Evolutionary conservation across 2,797 vertebrate species (phyloP).

Genomic region (Notolepis coatsorum): DNA sequence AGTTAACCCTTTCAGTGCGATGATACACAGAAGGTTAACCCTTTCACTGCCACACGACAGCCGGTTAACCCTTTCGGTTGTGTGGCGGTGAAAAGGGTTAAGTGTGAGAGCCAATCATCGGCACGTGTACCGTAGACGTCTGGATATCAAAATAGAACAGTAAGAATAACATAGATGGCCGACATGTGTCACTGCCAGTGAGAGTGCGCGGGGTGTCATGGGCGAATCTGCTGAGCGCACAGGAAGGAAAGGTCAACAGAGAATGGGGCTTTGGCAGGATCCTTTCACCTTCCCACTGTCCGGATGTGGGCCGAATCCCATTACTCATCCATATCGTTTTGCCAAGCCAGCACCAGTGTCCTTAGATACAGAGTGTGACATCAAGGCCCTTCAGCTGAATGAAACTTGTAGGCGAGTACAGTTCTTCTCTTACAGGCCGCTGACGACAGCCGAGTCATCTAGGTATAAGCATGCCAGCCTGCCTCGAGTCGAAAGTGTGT

Average conservation of each 20-base stretch:
- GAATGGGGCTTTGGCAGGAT: constrained; percentile 77
- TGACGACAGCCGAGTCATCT: constrained; percentile 23
- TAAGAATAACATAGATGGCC: constrained; percentile 60
- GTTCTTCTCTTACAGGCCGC: constrained; percentile 38
- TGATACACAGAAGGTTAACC: too few species aligned
- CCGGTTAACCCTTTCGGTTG: too few species aligned
- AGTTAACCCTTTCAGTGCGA: too few species aligned
- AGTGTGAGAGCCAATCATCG: too few species aligned
- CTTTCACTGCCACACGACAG: too few species aligned
- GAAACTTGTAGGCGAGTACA: constrained; percentile 70
- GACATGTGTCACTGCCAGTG: constrained; percentile 57
- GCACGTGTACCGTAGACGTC: too few species aligned
- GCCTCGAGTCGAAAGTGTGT: too few species aligned
- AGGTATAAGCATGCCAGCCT: not conserved
- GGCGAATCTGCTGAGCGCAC: constrained; percentile 71
- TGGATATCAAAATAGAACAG: constrained; percentile 37
- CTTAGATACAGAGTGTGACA: constrained; percentile 78
- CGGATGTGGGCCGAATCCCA: constrained; percentile 77
- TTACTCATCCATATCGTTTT: constrained; percentile 80
- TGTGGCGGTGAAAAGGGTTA: too few species aligned
- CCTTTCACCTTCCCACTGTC: constrained; percentile 81
- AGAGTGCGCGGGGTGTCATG: constrained; percentile 54
- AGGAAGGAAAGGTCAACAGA: constrained; percentile 74
- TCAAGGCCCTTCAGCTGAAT: constrained; percentile 75
- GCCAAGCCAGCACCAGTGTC: constrained; percentile 78